Percentiles rank a stretch among this genome's conserved stretches.
Evolutionary conservation across 2,888 invertebrate species (phyloP).

Genomic region (Parnassius orleans): DNA sequence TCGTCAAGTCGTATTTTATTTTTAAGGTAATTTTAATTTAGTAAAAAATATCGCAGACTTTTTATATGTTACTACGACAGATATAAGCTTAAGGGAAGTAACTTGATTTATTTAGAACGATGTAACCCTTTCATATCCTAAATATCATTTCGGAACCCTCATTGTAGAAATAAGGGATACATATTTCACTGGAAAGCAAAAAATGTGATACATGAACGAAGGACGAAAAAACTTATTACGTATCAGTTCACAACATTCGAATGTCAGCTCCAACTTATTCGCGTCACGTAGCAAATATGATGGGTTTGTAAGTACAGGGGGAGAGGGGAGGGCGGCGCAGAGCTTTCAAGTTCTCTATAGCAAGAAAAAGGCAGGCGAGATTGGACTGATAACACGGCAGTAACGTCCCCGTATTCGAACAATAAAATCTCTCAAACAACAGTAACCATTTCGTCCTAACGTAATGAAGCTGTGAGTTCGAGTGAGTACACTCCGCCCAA

Average conservation of each 20-base stretch:
- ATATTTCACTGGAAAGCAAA: conserved; percentile 1
- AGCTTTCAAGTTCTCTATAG: background rate
- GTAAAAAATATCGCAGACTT: no score
- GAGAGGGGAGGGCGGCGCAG: background rate
- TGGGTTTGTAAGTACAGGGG: background rate
- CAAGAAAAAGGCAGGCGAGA: conserved; percentile 8
- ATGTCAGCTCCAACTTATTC: conserved; percentile 9
- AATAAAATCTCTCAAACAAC: conserved; percentile 18
- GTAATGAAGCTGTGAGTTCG: conserved; percentile 6
- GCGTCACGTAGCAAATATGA: conserved; percentile 22
- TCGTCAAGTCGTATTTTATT: no score
- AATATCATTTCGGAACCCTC: background rate
- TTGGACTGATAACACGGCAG: conserved; percentile 15
- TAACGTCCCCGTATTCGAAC: conserved; percentile 8
- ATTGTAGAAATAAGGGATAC: background rate
- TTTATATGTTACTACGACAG: no score
- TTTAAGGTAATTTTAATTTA: no score
- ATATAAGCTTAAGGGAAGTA: no score
- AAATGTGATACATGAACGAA: conserved; percentile 8
- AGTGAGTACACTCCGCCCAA: background rate
- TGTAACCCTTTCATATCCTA: background rate
- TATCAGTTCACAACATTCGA: conserved; percentile 19
- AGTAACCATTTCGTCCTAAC: conserved; percentile 4
- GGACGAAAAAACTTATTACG: conserved; percentile 9
- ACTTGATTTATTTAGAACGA: background rate